Conservation (phyloP, 2,888 invertebrate species). For the Steinernema carpocapsae region DNA sequence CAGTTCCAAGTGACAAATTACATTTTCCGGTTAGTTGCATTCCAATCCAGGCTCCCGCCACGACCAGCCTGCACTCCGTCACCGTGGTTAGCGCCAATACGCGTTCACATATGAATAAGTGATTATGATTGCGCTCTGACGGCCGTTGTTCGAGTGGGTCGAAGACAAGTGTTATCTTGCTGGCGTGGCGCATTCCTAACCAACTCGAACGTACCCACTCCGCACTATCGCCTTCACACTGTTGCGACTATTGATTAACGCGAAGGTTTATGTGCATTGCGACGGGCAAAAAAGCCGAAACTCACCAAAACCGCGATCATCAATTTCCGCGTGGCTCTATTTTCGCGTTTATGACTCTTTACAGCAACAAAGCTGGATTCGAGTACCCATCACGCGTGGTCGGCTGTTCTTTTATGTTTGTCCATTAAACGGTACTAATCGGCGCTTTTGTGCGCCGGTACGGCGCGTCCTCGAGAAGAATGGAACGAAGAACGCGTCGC, state of each 20-base stretch:
- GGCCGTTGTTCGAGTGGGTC: conserved; percentile 12
- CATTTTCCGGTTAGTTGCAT: not conserved
- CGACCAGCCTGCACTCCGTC: not conserved
- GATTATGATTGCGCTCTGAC: not conserved
- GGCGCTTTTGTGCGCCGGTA: not conserved
- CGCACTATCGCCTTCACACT: not conserved
- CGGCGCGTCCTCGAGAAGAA: no score
- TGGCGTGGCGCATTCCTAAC: no score
- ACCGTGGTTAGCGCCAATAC: conserved; percentile 15
- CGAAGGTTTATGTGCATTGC: not conserved
- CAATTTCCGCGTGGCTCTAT: not conserved
- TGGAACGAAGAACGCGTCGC: not conserved
- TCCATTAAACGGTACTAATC: conserved; percentile 27
- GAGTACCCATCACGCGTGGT: not conserved
- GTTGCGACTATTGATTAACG: conserved; percentile 22
- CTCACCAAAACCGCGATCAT: not conserved
- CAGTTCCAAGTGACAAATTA: no score
- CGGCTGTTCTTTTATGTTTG: conserved; percentile 2
- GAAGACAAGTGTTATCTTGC: conserved; percentile 28
- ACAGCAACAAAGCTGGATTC: not conserved
- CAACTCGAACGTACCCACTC: not conserved
- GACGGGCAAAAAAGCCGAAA: not conserved
- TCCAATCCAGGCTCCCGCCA: not conserved
- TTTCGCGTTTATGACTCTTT: not conserved
- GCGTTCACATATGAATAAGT: conserved; percentile 23